Evolutionary conservation across 2,797 vertebrate species (phyloP), one percentile per base, ranked within the genome.

Genomic region (Macropodus opercularis): DNA sequence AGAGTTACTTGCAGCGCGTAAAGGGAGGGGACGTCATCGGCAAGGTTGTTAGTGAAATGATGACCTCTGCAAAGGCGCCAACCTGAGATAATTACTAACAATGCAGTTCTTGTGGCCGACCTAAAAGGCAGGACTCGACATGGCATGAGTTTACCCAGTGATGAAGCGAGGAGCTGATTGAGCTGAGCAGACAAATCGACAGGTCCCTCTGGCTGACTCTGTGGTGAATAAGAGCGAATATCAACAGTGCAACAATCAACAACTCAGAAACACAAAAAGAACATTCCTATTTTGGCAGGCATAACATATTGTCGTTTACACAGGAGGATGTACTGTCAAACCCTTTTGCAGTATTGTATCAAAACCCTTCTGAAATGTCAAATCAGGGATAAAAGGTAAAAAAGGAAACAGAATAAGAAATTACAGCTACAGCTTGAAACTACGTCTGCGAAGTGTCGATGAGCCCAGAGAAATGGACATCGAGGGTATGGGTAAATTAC

Each of bases 1-100:
- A 36, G 22, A 17, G 17, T 10, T 59, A 71, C 80, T 57, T 51
- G 41, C 63, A 6, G 56, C 19, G 69, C 68, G 52, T 54, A 47
- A 47, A 57, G 21, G 63, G 62, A 50, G 10, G 34, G 23, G 51
- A 55, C 68, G 21, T 8, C 0, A 31, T 39, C 27, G 13, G 42
- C 41, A 56, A 40, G 39, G 43, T 38, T 38, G 42, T 52, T 51
- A 9, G 6, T 49, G 53, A 39, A 65, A 61, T 7, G 34, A 66
- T 63, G 69, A 44, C 32, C 17, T n/a, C 23, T 42, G 52, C 54
- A 55, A 19, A 53, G 39, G 49, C 32, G 46, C 50, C 41, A 24
- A 50, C 26, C n/a, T 2, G 32, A 59, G 52, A 59, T 34, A 51
- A 64, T 52, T 14, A 59, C 12, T 31, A 17, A 51, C 27, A 24